Conservation (phyloP, 2,888 invertebrate genomes). For the Caenorhabditis sinica region DNA sequence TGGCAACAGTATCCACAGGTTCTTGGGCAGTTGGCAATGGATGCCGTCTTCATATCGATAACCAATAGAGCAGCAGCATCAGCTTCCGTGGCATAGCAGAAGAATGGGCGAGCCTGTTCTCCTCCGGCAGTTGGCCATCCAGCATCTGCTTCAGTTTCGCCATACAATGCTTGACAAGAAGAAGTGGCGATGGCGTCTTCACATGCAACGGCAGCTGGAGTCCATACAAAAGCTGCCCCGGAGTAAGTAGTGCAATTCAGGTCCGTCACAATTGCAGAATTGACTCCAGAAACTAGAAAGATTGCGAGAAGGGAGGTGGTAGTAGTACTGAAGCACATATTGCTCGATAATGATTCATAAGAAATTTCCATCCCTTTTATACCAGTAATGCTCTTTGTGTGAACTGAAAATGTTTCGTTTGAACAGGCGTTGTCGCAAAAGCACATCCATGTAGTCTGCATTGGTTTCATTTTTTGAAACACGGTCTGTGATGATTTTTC, state of each 20-base stretch:
- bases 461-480: no score
- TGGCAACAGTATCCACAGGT: conserved; percentile 6
- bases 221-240: neutral
- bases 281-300: neutral
- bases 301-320: neutral
- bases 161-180: neutral
- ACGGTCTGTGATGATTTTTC: no score
- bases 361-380: no score
- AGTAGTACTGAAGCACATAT: neutral
- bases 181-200: neutral
- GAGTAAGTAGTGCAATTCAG: conserved; percentile 32
- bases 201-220: neutral
- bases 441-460: no score
- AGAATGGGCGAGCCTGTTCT: neutral
- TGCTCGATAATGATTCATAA: no score
- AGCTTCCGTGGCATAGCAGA: neutral
- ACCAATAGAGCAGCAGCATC: neutral
- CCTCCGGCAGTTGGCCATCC: neutral
- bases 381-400: no score
- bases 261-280: neutral
- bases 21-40: neutral
- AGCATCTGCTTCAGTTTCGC: neutral
- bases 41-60: neutral
- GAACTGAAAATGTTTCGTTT: no score
- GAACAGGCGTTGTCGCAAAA: no score